Evolutionary conservation across 2,797 vertebrate genomes (phyloP), one percentile per base, ranked within the genome.

Genomic region (Craterocephalus amniculus): DNA sequence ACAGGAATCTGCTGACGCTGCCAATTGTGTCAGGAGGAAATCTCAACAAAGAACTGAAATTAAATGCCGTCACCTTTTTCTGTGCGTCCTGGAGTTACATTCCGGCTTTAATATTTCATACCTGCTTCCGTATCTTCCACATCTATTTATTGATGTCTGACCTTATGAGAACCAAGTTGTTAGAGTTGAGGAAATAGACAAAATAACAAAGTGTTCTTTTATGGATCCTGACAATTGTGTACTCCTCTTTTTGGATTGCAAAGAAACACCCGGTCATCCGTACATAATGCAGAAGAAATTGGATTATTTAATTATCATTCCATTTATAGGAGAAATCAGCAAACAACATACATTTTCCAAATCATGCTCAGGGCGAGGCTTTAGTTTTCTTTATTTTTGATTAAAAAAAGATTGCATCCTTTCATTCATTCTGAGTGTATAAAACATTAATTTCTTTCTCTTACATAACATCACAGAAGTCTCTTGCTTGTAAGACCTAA

Each of bases 21-120:
- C 84, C 81, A 65, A 85, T 83, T 91, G 91, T 92, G 89, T 89
- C 83, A 71, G 85, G 80, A 79, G 88, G 85, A 91, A 93, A 94
- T 92, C 88, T 91, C 87, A 80, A 92, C 91, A 91, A 92, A 91
- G 89, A 89, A 90, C 87, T 89, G 83, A 91, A 91, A 94, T 93
- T 90, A 93, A 92, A 93, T 83, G 87, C 83, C 81, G 81, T 89
- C 89, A 91, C 85, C 88, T 89, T 85, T 84, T 89, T 87, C 84
- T 89, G 77, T 81, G 67, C 69, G 75, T 87, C 60, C 84, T 79
- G 72, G 76, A 89, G 72, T 78, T 84, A 80, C 74, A 70, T 52
- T 63, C 72, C 3, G 2, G 72, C 75, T 86, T 88, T 89, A 84
- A 90, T 92, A 87, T 89, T 88, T 89, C 80, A 85, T 76, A 80